Conservation (phyloP, 1,140 invertebrate genomes). For the Bombus breviceps region DNA sequence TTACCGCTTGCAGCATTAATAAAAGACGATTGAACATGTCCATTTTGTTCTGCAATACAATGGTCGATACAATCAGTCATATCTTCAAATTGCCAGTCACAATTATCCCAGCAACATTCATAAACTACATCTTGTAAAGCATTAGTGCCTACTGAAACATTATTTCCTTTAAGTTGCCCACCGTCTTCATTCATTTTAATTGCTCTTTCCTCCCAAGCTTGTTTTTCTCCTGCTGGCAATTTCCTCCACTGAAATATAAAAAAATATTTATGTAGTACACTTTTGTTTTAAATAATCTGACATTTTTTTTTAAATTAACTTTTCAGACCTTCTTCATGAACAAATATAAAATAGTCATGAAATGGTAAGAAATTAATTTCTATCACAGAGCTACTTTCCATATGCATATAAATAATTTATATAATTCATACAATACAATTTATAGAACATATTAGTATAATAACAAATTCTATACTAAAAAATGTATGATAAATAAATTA, state of each 20-base stretch:
- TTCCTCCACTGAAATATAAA: slow-evolving; percentile 91
- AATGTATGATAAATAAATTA: background rate
- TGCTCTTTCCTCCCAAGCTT: slow-evolving; percentile 96
- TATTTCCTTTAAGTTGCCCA: slow-evolving; percentile 77
- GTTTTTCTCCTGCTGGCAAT: slow-evolving; percentile 92
- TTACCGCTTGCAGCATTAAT: slow-evolving; percentile 77
- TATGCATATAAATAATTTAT: slow-evolving; percentile 33
- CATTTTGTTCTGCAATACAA: slow-evolving; percentile 88
- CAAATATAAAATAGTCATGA: slow-evolving; percentile 26
- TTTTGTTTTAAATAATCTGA: slow-evolving; percentile 7
- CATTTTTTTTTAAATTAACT: slow-evolving; percentile 8
- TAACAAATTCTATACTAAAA: background rate
- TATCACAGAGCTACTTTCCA: slow-evolving; percentile 32
- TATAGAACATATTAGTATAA: background rate
- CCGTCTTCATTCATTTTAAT: slow-evolving; percentile 92
- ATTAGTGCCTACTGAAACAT: slow-evolving; percentile 66
- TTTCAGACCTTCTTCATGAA: slow-evolving; percentile 16
- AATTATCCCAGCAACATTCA: slow-evolving; percentile 96
- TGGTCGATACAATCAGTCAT: slow-evolving; percentile 94
- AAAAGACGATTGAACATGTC: slow-evolving; percentile 85
- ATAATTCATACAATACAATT: too few species aligned
- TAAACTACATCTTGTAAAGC: slow-evolving; percentile 85
- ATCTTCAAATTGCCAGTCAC: slow-evolving; percentile 97
- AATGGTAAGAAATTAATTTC: slow-evolving; percentile 34
- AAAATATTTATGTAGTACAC: slow-evolving; percentile 31